Percentiles rank a stretch among this genome's conserved stretches.
Evolutionary conservation across 2,113 vertebrate genomes (phyloP).

Genomic region (Tragelaphus strepsiceros): DNA sequence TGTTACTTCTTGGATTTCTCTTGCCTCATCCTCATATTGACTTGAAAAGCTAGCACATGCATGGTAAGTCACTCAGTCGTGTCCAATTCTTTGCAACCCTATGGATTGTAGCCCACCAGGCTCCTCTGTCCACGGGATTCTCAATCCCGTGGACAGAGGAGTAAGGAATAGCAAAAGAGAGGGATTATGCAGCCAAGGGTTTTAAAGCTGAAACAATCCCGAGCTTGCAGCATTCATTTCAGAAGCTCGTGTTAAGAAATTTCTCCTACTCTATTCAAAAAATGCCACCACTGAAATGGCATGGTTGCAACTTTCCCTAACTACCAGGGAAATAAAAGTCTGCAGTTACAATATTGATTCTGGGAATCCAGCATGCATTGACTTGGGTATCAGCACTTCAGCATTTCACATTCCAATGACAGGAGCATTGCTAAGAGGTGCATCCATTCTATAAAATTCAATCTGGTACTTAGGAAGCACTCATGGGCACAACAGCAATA

Average conservation of each 20-base stretch:
- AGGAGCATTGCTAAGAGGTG: not conserved
- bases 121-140: not conserved
- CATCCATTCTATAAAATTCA: not conserved
- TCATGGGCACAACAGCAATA: rapidly evolving
- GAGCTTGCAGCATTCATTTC: not conserved
- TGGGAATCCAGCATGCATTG: not conserved
- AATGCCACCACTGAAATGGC: not conserved
- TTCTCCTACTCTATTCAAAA: not conserved
- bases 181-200: rapidly evolving
- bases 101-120: not conserved
- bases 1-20: not conserved
- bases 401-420: not conserved
- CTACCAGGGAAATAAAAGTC: not conserved
- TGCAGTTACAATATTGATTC: not conserved
- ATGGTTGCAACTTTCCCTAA: not conserved
- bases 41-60: not conserved
- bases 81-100: not conserved
- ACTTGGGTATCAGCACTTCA: not conserved
- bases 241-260: not conserved
- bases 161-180: not conserved
- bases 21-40: not conserved
- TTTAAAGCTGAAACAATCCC: not conserved
- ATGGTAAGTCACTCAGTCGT: not conserved
- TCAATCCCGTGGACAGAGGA: not conserved
- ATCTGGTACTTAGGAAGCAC: not conserved